Conservation (phyloP, 2,113 vertebrate genomes). For the Upupa epops region DNA sequence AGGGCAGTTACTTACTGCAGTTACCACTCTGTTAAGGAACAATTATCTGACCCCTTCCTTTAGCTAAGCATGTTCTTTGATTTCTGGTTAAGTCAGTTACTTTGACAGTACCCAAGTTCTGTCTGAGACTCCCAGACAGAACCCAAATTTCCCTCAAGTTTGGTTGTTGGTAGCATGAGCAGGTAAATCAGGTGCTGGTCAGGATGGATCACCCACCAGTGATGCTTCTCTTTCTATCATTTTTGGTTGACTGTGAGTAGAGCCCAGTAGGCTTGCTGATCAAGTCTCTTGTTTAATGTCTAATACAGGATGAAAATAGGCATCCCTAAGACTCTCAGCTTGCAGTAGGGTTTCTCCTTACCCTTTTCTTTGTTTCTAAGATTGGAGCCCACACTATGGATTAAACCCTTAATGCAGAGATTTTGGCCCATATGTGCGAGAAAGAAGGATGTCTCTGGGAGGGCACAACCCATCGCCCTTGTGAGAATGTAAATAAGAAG, state of each 20-base stretch:
- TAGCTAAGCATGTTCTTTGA: background rate
- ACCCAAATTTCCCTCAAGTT: background rate
- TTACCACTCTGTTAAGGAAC: background rate
- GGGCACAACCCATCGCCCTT: background rate
- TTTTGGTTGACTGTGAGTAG: background rate
- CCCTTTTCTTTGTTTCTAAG: background rate
- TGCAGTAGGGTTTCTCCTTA: background rate
- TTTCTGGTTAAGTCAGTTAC: background rate
- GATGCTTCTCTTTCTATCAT: background rate
- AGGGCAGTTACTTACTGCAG: background rate
- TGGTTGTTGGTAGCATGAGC: background rate
- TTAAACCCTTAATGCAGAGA: background rate
- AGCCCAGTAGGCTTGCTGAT: background rate
- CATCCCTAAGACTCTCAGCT: background rate
- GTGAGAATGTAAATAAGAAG: background rate
- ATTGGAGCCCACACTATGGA: background rate
- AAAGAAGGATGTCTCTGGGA: background rate
- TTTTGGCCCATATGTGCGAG: background rate
- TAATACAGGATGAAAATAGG: background rate
- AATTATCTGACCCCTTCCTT: background rate
- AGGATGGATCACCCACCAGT: constrained; percentile 9
- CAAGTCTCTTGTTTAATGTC: background rate
- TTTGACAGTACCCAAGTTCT: background rate
- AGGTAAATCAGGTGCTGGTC: background rate
- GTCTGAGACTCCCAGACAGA: background rate